phyloP scores from a whole-genome alignment of 2,797 vertebrate genomes.

The Alca torda region DNA sequence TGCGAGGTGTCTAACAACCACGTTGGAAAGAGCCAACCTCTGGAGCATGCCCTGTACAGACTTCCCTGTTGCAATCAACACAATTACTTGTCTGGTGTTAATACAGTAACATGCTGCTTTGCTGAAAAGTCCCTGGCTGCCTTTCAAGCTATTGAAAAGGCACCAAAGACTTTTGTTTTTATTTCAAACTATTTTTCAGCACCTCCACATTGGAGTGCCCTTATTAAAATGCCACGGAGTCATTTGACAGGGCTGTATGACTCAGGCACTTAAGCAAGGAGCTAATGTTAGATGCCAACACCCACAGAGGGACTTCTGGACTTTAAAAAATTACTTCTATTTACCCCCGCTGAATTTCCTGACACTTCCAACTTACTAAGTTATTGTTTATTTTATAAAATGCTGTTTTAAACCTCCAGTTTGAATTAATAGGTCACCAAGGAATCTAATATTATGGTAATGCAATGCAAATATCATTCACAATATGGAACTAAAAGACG shows the following conservation, averaged over 20 bases:
- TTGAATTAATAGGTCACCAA: slow-evolving; percentile 6
- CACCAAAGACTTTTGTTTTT: slow-evolving; percentile 42
- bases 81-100: slow-evolving; percentile 8
- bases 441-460: neutral
- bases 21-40: neutral
- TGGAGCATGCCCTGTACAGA: neutral
- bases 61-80: slow-evolving; percentile 14
- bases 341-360: neutral
- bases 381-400: slow-evolving; percentile 33
- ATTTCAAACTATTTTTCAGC: slow-evolving; percentile 62
- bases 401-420: neutral
- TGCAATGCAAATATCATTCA: slow-evolving; percentile 1
- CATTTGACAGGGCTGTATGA: slow-evolving; percentile 14
- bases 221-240: neutral
- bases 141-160: slow-evolving; percentile 55
- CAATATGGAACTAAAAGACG: neutral
- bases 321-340: slow-evolving; percentile 8
- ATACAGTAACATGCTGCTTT: slow-evolving; percentile 9
- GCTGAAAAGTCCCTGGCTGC: slow-evolving; percentile 50
- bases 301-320: neutral
- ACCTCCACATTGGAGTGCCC: slow-evolving; percentile 21
- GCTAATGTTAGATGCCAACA: slow-evolving; percentile 18
- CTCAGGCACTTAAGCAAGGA: slow-evolving; percentile 34
- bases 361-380: neutral
- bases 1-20: neutral